Base-by-base conservation (phyloP, 1,140 invertebrate species). In the Stegodyphus dumicola region DNA sequence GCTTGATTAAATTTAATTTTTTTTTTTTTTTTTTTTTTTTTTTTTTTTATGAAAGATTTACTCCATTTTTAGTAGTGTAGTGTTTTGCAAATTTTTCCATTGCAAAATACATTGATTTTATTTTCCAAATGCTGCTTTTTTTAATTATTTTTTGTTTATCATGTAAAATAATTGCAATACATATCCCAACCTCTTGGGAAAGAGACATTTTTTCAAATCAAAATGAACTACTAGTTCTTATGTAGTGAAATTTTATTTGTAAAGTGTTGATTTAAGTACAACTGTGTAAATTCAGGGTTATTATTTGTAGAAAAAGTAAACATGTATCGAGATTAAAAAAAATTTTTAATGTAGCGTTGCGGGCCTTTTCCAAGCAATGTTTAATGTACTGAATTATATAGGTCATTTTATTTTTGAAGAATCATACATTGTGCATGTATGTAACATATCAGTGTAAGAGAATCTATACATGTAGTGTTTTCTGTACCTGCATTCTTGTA, bases 391-490 rank as follows among this genome's bases (percentile, higher is more conserved):
- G 64, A 78, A 64, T 73, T 17, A 81, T 10, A 52, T 18, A 64
- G 67, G 56, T 73, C 51, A 56, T 75, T 66, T 83, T 83, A 83
- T 76, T 76, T 85, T 85, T 76, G 67, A 71, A 69, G 54, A 51
- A 80, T 79, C 54, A 65, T 67, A 70, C 71, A 69, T 53, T 77
- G 64, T 85, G 74, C 66, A 69, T 85, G 74, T 77, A 65, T 85
- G 81, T 85, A 85, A 85, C 81, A 85, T 85, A 85, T 85, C 81
- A 85, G 81, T 85, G 74, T 85, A 66, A 77, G 56, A 81, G 70
- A 75, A 69, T 83, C 69, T 73, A 60, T 83, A 74, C n/a, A 73
- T 83, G 81, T 76, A 75, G 64, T 76, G 73, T 85, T 80, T 67
- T 76, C 56, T 67, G 81, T 74, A 74, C 70, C 60, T 74, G 56